phyloP scores from a whole-genome alignment of 2,113 vertebrate genomes.

The Pseudolaguvia tuberculata region DNA sequence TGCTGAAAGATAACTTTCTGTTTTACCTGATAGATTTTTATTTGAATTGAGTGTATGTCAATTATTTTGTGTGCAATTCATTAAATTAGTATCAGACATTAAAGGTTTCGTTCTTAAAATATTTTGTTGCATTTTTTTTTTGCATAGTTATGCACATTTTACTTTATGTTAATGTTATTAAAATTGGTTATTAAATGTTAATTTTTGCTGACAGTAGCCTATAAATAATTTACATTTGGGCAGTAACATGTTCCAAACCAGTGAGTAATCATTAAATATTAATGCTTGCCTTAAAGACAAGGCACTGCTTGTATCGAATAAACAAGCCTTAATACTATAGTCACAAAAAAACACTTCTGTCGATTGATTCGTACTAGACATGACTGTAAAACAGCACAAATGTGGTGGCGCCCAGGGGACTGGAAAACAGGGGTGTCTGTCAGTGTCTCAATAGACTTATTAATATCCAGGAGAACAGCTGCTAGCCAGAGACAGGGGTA shows the following conservation, averaged over 20 bases:
- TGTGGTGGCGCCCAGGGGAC: conserved; percentile 13
- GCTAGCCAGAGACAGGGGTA: conserved; percentile 46
- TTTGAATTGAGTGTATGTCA: too few relatives aligned
- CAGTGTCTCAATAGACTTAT: conserved; percentile 54
- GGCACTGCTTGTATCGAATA: background rate
- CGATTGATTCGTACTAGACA: conserved; percentile 18
- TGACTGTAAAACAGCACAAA: conserved; percentile 11
- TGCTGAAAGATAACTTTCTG: too few relatives aligned
- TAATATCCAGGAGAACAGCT: conserved; percentile 59
- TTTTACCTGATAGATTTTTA: too few relatives aligned
- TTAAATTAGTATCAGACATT: too few relatives aligned
- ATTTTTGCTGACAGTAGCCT: background rate
- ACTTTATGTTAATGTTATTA: too few relatives aligned
- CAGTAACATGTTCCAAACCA: background rate
- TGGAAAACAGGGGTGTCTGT: conserved; percentile 37
- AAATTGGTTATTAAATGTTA: background rate
- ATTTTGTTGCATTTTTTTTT: too few relatives aligned
- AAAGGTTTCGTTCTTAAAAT: too few relatives aligned
- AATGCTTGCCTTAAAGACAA: background rate
- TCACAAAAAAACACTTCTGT: background rate
- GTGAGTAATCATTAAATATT: background rate
- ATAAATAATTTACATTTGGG: background rate
- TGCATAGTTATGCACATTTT: too few relatives aligned
- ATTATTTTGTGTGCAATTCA: too few relatives aligned
- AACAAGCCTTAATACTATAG: background rate